phyloP scores from a whole-genome alignment of 2,888 invertebrate species.

The Ormyrus nitidulus region DNA sequence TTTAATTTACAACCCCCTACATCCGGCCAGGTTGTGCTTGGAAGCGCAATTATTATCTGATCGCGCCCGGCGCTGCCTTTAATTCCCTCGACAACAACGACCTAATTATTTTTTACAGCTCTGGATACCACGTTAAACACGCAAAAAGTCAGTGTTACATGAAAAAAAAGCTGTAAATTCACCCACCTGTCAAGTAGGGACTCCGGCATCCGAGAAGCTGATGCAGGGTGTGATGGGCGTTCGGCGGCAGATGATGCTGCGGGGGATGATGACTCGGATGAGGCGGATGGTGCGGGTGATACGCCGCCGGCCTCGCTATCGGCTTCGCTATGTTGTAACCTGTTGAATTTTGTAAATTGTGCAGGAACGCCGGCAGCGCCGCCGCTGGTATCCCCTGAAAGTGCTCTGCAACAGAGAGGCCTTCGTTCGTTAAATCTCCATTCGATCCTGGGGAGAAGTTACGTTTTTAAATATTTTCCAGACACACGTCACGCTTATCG shows the following conservation, averaged over 20 bases:
- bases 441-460: not conserved
- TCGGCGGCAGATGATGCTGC: conserved; percentile 72
- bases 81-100: no score
- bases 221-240: conserved; percentile 78
- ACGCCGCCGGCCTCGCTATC: conserved; percentile 85
- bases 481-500: no score
- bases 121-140: not conserved
- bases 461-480: no score
- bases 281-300: conserved; percentile 82
- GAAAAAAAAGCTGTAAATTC: not conserved
- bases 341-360: conserved; percentile 74
- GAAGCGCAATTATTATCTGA: no score
- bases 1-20: no score
- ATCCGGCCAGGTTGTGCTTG: no score
- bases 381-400: conserved; percentile 71
- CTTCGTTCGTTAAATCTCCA: not conserved
- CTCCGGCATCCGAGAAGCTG: conserved; percentile 88
- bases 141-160: no score
- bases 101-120: no score
- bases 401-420: conserved; percentile 67
- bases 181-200: conserved; percentile 88
- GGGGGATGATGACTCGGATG: conserved; percentile 78
- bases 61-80: no score
- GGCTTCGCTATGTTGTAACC: conserved; percentile 88
- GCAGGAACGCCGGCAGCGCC: conserved; percentile 71